These are phyloP conservation scores for Scrobipalpa atriplicella DNA, from an alignment of 2,888 invertebrate species.

Conservation along the genomic window DNA sequence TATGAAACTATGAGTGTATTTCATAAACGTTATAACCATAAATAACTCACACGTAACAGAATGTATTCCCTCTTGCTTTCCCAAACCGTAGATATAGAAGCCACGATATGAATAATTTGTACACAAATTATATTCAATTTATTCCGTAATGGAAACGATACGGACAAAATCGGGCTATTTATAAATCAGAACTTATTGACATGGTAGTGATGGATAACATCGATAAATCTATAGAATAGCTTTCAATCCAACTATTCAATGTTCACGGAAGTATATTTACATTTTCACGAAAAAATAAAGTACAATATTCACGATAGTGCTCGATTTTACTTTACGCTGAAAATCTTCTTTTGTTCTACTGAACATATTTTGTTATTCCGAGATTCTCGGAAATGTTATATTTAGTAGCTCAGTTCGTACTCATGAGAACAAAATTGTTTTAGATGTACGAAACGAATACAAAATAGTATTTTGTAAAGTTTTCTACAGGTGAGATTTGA, in stretches of 20 bases:
- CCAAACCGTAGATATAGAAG: slow-evolving; percentile 6
- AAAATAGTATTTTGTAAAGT: neutral
- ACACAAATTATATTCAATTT: slow-evolving; percentile 14
- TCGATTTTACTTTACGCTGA: neutral
- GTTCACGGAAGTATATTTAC: slow-evolving; percentile 2
- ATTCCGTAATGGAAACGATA: slow-evolving; percentile 2
- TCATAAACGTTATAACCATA: neutral
- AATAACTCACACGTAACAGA: neutral
- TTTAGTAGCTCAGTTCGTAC: slow-evolving; percentile 1
- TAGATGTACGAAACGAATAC: neutral
- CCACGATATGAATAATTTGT: slow-evolving; percentile 14
- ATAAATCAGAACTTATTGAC: slow-evolving; percentile 19
- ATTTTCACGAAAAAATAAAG: neutral
- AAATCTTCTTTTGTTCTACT: neutral
- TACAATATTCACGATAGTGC: neutral
- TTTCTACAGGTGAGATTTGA: neutral
- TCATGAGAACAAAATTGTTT: neutral
- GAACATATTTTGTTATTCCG: neutral
- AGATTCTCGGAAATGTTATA: neutral
- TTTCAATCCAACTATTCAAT: neutral
- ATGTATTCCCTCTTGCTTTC: neutral
- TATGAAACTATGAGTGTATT: neutral
- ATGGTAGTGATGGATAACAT: neutral
- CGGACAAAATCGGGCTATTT: neutral
- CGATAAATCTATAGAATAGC: neutral